phyloP scores from a whole-genome alignment of 2,113 vertebrate species.

The Chroicocephalus ridibundus region DNA sequence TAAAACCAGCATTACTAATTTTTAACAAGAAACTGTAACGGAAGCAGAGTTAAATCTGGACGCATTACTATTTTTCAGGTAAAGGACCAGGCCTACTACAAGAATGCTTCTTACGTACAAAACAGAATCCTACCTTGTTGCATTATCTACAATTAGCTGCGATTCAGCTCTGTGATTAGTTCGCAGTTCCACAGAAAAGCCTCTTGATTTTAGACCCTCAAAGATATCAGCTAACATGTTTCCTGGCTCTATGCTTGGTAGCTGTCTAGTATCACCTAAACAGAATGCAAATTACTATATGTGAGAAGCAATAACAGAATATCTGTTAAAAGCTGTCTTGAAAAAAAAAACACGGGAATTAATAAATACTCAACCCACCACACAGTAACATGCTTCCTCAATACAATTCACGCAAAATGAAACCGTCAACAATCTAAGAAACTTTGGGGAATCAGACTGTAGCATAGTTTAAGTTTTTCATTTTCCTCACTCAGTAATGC shows the following conservation, averaged over 20 bases:
- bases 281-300: neutral
- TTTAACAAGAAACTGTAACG: neutral
- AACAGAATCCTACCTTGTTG: conserved; percentile 73
- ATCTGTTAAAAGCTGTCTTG: neutral
- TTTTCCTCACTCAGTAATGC: neutral
- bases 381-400: neutral
- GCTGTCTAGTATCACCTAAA: conserved; percentile 83
- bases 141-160: conserved; percentile 82
- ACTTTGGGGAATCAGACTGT: neutral
- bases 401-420: neutral
- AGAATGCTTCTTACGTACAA: neutral
- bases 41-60: neutral
- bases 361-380: neutral
- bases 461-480: neutral
- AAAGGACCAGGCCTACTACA: neutral
- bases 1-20: neutral
- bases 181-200: conserved; percentile 78
- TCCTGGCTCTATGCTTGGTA: conserved; percentile 87
- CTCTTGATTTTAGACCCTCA: conserved; percentile 66
- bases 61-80: neutral
- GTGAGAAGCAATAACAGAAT: neutral
- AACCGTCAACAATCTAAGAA: neutral
- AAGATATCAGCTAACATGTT: conserved; percentile 81
- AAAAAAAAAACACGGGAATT: neutral
- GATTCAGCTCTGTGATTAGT: conserved; percentile 87